A percentile compares a stretch with the other conserved stretches of the same genome.
Conservation (phyloP, 2,888 invertebrate species). For the Drosophila lutescens region DNA sequence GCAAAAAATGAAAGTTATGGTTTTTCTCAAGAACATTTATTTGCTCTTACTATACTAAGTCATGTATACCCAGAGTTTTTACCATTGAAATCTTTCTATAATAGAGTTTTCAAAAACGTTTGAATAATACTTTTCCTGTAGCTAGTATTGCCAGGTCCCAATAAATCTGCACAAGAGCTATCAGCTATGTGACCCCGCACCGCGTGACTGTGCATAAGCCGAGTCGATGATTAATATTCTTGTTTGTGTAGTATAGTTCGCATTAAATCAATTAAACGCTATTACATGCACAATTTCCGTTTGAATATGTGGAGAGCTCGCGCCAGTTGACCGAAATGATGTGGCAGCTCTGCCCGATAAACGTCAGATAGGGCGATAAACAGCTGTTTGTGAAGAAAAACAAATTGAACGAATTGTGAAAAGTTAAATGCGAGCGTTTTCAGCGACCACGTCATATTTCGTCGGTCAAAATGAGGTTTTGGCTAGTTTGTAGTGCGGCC, state of each 20-base stretch:
- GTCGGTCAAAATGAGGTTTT: conserved; percentile 46
- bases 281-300: conserved; percentile 50
- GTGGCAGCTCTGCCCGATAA: conserved; percentile 31
- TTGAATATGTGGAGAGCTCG: conserved; percentile 18
- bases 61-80: too few relatives aligned
- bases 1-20: not conserved
- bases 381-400: conserved; percentile 56
- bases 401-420: conserved; percentile 13
- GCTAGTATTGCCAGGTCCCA: not conserved
- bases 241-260: conserved; percentile 22
- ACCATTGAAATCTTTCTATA: too few relatives aligned
- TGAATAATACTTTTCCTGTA: not conserved
- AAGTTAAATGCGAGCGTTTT: conserved; percentile 23
- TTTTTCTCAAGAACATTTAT: not conserved
- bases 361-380: conserved; percentile 32
- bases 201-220: conserved; percentile 36
- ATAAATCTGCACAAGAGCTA: conserved; percentile 32
- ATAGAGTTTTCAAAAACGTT: not conserved
- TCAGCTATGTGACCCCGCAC: conserved; percentile 34
- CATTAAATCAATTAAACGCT: conserved; percentile 48
- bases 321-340: conserved; percentile 2
- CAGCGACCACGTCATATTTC: not conserved
- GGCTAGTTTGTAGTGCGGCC: conserved; percentile 24
- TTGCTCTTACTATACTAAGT: too few relatives aligned
- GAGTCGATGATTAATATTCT: conserved; percentile 33